Percentiles rank a stretch among this genome's conserved stretches.
Evolutionary conservation across 2,888 invertebrate species (phyloP).

Genomic region (Entomobrya proxima): DNA sequence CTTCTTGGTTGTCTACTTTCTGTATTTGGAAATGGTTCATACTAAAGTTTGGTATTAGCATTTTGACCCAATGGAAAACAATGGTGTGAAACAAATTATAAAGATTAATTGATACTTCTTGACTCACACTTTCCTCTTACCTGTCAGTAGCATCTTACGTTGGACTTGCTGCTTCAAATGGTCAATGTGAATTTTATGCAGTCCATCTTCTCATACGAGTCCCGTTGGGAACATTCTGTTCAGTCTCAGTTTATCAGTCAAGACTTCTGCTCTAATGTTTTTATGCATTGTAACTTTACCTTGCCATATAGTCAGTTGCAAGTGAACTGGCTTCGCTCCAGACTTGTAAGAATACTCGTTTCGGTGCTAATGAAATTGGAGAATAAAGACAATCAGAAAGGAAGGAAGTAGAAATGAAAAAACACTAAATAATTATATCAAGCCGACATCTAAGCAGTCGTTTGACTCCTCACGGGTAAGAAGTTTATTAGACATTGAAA

Average conservation of each 20-base stretch:
- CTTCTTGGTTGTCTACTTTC: neutral
- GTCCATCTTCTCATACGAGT: conserved; percentile 1
- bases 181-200: neutral
- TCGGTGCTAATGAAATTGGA: conserved; percentile 10
- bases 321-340: no score
- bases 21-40: conserved; percentile 1
- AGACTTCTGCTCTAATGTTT: neutral
- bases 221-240: conserved; percentile 7
- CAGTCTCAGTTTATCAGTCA: no score
- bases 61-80: neutral
- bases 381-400: neutral
- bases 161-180: neutral
- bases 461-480: conserved; percentile 6
- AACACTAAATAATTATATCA: conserved; percentile 20
- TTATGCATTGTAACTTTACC: no score
- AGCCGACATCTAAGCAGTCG: neutral
- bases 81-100: conserved; percentile 54
- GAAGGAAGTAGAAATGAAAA: neutral
- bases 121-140: conserved; percentile 3
- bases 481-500: conserved; percentile 22
- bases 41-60: conserved; percentile 14
- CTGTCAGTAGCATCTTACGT: neutral
- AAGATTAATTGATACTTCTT: conserved; percentile 58
- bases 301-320: no score
- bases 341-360: no score